These are phyloP conservation scores for Candoia aspera DNA, from an alignment of 2,113 vertebrate genomes.

Conservation along the genomic window DNA sequence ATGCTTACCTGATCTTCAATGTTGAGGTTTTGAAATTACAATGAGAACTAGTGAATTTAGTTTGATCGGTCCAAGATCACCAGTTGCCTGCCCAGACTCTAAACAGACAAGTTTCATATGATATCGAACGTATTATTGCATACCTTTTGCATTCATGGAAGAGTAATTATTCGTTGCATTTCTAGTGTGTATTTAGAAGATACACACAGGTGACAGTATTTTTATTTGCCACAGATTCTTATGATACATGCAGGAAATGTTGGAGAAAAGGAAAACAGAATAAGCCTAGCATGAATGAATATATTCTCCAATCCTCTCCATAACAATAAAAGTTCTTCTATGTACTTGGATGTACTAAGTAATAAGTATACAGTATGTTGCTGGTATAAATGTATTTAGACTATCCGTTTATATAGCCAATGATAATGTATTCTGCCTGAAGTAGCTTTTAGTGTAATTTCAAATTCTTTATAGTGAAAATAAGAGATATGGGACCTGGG, in stretches of 20 bases:
- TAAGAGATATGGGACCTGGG: not conserved
- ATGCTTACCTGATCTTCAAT: not conserved
- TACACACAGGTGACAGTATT: not conserved
- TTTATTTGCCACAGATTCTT: not conserved
- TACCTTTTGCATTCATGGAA: not conserved
- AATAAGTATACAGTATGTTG: too few relatives aligned
- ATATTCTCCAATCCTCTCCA: not conserved
- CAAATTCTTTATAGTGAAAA: not conserved
- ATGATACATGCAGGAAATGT: not conserved
- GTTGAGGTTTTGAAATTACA: not conserved
- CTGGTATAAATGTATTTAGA: not conserved
- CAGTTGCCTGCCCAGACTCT: not conserved
- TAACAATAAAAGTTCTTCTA: too few relatives aligned
- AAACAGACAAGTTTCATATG: not conserved
- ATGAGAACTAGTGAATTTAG: not conserved
- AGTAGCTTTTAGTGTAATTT: not conserved
- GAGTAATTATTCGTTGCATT: not conserved
- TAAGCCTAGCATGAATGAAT: not conserved
- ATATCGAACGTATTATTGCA: not conserved
- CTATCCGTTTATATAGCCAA: not conserved
- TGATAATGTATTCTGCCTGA: not conserved
- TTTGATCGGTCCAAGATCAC: not conserved
- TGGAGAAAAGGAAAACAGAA: not conserved
- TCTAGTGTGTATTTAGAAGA: not conserved
- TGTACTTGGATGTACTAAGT: too few relatives aligned